Percentiles rank a stretch among this genome's conserved stretches.
Evolutionary conservation across 2,113 vertebrate genomes (phyloP).

Genomic region (Theristicus caerulescens): DNA sequence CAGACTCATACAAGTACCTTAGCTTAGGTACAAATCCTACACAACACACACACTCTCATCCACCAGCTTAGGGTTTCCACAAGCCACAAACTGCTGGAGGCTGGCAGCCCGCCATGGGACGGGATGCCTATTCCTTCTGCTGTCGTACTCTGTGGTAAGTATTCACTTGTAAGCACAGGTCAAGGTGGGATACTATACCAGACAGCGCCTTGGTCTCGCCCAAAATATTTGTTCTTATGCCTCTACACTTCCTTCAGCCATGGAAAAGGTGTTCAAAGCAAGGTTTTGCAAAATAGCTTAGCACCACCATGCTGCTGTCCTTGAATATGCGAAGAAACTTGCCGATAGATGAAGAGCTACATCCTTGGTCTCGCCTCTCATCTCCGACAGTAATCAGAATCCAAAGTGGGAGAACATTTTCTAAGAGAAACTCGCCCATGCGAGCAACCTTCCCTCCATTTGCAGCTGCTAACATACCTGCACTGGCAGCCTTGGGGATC

Average conservation of each 20-base stretch:
- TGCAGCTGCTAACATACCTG: background rate
- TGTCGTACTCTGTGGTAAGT: accelerated
- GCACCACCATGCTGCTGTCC: accelerated
- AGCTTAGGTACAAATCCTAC: background rate
- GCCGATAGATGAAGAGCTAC: background rate
- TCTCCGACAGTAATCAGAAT: background rate
- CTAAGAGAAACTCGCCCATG: background rate
- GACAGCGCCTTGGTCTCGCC: background rate
- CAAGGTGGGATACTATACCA: background rate
- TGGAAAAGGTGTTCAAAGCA: background rate
- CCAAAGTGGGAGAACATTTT: background rate
- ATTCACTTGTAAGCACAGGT: background rate
- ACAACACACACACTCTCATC: no score
- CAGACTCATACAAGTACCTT: background rate
- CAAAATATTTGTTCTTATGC: accelerated
- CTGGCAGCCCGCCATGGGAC: accelerated
- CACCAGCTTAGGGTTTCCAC: accelerated
- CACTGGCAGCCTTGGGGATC: background rate
- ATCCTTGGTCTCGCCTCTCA: background rate
- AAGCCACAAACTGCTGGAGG: background rate
- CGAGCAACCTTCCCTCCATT: background rate
- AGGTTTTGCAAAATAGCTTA: background rate
- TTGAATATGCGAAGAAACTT: accelerated
- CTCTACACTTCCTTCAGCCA: background rate
- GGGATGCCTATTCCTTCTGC: background rate